Conservation (phyloP, 2,888 invertebrate genomes). For the Nezara viridula region DNA sequence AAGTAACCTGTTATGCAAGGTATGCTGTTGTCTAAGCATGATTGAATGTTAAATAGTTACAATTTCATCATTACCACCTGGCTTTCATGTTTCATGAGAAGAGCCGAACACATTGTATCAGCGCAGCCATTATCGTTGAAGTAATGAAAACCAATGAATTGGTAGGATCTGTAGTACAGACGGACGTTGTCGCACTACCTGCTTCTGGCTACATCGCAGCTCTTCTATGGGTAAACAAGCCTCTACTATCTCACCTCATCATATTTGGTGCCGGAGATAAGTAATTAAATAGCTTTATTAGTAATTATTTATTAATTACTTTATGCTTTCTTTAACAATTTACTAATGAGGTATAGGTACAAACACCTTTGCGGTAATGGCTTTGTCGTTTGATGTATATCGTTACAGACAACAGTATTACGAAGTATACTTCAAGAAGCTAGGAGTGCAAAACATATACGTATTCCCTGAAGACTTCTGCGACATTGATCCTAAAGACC, state of each 20-base stretch:
- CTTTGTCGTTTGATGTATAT: not conserved
- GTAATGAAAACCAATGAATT: slow-evolving; percentile 77
- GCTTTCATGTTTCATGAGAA: slow-evolving; percentile 67
- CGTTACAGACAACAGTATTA: slow-evolving; percentile 75
- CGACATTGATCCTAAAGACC: slow-evolving; percentile 68
- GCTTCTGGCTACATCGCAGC: slow-evolving; percentile 85
- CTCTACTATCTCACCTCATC: slow-evolving; percentile 74
- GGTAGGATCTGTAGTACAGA: slow-evolving; percentile 82
- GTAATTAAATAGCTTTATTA: too few relatives aligned
- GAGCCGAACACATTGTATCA: slow-evolving; percentile 86
- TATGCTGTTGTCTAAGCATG: too few relatives aligned
- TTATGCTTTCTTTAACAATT: not conserved
- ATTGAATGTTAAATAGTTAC: too few relatives aligned
- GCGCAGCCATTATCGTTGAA: slow-evolving; percentile 81
- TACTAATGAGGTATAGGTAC: not conserved
- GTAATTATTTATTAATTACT: not conserved
- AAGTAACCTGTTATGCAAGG: too few relatives aligned
- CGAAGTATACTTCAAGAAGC: slow-evolving; percentile 76
- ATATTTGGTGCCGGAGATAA: slow-evolving; percentile 75
- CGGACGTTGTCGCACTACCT: slow-evolving; percentile 83
- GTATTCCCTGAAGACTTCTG: slow-evolving; percentile 66
- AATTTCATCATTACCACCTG: too few relatives aligned
- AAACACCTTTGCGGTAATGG: not conserved
- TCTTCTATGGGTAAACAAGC: slow-evolving; percentile 74
- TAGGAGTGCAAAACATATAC: slow-evolving; percentile 74